Evolutionary conservation across 2,797 vertebrate genomes (phyloP).

Genomic region (Distichodus sexfasciatus): DNA sequence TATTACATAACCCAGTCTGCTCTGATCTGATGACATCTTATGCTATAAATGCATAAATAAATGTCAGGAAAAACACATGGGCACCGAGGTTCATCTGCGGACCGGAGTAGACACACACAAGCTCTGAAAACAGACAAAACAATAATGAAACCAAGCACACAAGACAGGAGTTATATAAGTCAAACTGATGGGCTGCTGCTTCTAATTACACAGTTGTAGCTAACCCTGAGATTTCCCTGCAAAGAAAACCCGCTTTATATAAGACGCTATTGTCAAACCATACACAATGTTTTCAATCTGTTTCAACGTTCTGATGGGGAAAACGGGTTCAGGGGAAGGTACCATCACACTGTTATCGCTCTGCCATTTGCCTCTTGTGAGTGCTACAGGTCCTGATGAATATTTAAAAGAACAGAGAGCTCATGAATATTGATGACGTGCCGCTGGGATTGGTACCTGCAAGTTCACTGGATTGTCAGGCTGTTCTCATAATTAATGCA

Average conservation of each 20-base stretch:
- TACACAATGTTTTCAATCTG: conserved; percentile 6
- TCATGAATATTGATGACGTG: conserved; percentile 13
- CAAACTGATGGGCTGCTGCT: conserved; percentile 8
- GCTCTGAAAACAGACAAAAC: conserved; percentile 19
- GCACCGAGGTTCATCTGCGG: background rate
- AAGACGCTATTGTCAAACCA: conserved; percentile 11
- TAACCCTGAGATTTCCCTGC: background rate
- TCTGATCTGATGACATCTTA: background rate
- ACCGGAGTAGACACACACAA: background rate
- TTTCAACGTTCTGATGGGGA: background rate
- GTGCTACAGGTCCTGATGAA: background rate
- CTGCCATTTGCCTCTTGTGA: background rate
- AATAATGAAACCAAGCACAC: background rate
- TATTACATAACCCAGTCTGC: background rate
- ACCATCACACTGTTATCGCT: background rate
- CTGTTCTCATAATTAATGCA: conserved; percentile 29
- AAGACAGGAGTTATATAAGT: conserved; percentile 17
- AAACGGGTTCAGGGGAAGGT: background rate
- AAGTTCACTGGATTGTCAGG: background rate
- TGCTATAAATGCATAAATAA: background rate
- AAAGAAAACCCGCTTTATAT: background rate
- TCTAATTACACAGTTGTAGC: conserved; percentile 21
- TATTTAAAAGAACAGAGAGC: background rate
- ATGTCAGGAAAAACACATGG: background rate
- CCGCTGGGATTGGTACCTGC: background rate